Evolutionary conservation across 2,113 vertebrate genomes (phyloP), one percentile per base, ranked within the genome.

Genomic region (Heterochromis multidens): DNA sequence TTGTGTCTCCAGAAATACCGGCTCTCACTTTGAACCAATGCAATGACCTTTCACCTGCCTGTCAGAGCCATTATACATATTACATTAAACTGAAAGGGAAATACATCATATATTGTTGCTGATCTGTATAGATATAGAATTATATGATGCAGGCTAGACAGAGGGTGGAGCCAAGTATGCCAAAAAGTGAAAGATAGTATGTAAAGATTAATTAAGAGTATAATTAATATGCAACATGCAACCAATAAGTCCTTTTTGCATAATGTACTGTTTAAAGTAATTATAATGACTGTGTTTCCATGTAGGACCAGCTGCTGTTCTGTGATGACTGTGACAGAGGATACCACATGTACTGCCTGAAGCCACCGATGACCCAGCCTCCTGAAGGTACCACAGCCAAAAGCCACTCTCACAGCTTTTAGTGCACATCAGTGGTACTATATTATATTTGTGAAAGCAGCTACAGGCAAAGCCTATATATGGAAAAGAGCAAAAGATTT

Each of bases 341-440:
- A 88, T 99, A 99, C 94, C 98, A 99, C 95, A 99, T 99, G 98
- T 99, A 99, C 95, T 99, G 98, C 94, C 96, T 99, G 95, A 99
- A 97, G 86, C 98, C 98, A 54, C 97, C 98, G 0, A 98, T 99
- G 96, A 98, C 97, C 85, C 97, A 98, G 88, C 98, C 98, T 79
- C 98, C 98, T 40, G 98, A 99, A 97, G 98, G 98, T 99, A 97
- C 72, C 1, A 0, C 40, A 54, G 27, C 17, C 2, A 2, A 95
- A 46, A 61, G 29, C n/a, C 25, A 9, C 63, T 77, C 82, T 37
- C 74, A 54, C 8, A 16, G 23, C 16, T 59, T 76, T 84, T 77
- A 25, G 19, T 77, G 37, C 76, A 63, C 67, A 77, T 74, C 27
- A 74, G 9, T 2, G n/a, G n/a, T 21, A 19, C 21, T 77, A 78